Evolutionary conservation across 1,140 invertebrate species (phyloP).

Genomic region (Steinernema feltiae): DNA sequence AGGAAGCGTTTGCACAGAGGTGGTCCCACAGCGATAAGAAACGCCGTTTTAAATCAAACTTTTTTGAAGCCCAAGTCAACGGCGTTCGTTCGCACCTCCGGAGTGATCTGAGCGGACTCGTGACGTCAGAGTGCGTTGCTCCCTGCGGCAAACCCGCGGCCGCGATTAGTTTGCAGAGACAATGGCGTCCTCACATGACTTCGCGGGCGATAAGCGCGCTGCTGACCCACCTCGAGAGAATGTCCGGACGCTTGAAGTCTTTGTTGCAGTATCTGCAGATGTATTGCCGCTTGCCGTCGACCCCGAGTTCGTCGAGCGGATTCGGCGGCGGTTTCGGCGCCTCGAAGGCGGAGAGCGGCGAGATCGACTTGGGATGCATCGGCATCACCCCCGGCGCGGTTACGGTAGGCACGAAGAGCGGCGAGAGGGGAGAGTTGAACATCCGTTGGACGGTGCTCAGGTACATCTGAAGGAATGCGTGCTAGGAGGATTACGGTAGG

Average conservation of each 20-base stretch:
- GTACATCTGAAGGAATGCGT: neutral
- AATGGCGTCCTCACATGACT: constrained; percentile 6
- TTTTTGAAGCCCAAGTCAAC: neutral
- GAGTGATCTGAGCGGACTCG: neutral
- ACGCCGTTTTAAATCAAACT: neutral
- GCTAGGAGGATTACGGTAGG: neutral
- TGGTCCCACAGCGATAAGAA: neutral
- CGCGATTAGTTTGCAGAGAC: neutral
- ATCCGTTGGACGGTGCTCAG: neutral
- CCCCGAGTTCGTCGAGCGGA: constrained; percentile 15
- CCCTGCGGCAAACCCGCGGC: neutral
- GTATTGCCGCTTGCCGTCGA: constrained; percentile 31
- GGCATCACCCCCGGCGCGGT: neutral
- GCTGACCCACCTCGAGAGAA: constrained; percentile 30
- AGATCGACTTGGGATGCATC: neutral
- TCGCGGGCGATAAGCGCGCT: neutral
- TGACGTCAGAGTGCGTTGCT: neutral
- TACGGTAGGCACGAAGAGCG: neutral
- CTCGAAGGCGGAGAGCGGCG: constrained; percentile 1
- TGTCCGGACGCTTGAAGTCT: constrained; percentile 40
- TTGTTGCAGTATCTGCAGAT: constrained; percentile 36
- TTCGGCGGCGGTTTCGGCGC: neutral
- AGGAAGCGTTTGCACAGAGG: no score
- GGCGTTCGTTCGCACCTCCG: neutral
- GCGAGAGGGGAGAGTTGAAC: neutral